Evolutionary conservation across 2,888 invertebrate genomes (phyloP).

Genomic region (Hypomecis atomaria): DNA sequence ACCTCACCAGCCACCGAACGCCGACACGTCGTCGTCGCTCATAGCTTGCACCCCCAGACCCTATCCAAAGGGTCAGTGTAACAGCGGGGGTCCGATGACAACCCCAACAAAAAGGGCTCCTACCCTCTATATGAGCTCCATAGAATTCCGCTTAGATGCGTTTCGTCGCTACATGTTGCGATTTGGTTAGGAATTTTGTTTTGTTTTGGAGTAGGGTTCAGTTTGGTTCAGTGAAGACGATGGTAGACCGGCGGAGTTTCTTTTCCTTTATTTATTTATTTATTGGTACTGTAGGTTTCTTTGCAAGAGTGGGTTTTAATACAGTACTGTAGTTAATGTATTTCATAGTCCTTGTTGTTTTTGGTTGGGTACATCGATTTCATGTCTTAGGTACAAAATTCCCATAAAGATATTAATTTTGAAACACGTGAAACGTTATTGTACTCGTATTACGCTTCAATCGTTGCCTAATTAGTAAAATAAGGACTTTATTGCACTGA

Average conservation of each 20-base stretch:
- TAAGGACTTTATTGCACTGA: too few relatives aligned
- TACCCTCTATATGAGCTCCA: conserved; percentile 68
- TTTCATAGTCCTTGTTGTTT: too few relatives aligned
- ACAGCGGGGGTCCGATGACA: conserved; percentile 75
- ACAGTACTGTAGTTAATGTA: neutral
- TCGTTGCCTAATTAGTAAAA: too few relatives aligned
- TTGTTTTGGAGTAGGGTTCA: conserved; percentile 24
- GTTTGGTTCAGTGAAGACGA: conserved; percentile 7
- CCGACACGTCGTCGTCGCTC: conserved; percentile 38
- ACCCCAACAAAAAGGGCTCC: conserved; percentile 78
- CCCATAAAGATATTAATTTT: too few relatives aligned
- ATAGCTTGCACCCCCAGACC: conserved; percentile 58
- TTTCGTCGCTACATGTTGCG: conserved; percentile 54
- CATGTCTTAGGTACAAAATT: too few relatives aligned
- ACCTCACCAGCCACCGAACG: conserved; percentile 19
- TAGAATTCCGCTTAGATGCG: conserved; percentile 70
- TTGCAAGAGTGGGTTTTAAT: conserved; percentile 2
- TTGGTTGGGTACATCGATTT: too few relatives aligned
- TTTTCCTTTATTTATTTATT: conserved; percentile 7
- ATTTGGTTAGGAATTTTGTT: conserved; percentile 41
- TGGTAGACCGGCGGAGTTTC: conserved; percentile 11
- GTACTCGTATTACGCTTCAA: too few relatives aligned
- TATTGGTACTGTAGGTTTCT: conserved; percentile 6
- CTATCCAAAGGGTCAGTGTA: conserved; percentile 71
- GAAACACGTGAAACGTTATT: too few relatives aligned